Percentiles rank a stretch among this genome's conserved stretches.
These are phyloP conservation scores for Leptinotarsa rubiginosa DNA, from an alignment of 2,888 invertebrate species.

Conservation along the genomic window DNA sequence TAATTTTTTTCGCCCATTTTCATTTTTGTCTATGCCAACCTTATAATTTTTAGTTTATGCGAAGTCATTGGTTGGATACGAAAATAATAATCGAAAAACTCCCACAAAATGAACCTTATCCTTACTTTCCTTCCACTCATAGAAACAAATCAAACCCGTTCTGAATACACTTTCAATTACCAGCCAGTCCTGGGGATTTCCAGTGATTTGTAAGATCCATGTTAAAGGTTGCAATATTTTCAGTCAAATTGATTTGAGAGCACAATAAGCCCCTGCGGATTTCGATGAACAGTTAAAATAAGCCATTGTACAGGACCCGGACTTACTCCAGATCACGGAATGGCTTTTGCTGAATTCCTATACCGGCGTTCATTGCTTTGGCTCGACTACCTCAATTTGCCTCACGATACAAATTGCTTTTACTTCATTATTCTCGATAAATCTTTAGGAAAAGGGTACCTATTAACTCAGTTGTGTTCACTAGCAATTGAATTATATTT, in stretches of 20 bases:
- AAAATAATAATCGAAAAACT: too few relatives aligned
- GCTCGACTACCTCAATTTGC: conserved; percentile 39
- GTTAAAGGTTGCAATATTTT: conserved; percentile 61
- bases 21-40: too few relatives aligned
- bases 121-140: too few relatives aligned
- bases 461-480: conserved; percentile 19
- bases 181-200: conserved; percentile 35
- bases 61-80: too few relatives aligned
- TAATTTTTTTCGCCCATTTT: too few relatives aligned
- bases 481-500: neutral
- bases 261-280: conserved; percentile 62
- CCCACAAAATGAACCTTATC: too few relatives aligned
- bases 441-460: conserved; percentile 34
- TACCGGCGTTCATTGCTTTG: conserved; percentile 17
- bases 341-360: conserved; percentile 52
- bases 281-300: conserved; percentile 64
- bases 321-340: conserved; percentile 62
- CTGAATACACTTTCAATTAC: conserved; percentile 39
- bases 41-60: too few relatives aligned
- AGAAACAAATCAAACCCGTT: neutral
- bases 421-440: conserved; percentile 42
- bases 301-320: conserved; percentile 62
- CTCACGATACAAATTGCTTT: conserved; percentile 40
- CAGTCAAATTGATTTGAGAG: conserved; percentile 63
- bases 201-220: conserved; percentile 45